phyloP scores from a whole-genome alignment of 1,140 invertebrate genomes.

The Danaus plexippus region DNA sequence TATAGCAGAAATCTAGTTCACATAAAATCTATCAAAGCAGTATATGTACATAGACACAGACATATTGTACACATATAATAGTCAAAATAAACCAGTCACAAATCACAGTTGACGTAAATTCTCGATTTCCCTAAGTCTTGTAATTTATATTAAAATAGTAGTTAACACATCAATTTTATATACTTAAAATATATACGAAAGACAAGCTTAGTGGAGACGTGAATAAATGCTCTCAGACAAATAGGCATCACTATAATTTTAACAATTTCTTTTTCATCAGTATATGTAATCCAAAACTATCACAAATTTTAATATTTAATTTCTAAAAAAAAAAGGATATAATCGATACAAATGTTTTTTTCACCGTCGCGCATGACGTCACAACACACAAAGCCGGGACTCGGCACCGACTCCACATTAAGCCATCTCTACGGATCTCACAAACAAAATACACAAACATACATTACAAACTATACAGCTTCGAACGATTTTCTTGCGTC shows the following conservation, averaged over 20 bases:
- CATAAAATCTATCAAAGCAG: conserved; percentile 65
- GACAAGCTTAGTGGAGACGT: conserved; percentile 39
- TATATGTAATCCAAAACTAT: conserved; percentile 27
- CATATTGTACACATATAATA: conserved; percentile 65
- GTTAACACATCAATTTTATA: conserved; percentile 54
- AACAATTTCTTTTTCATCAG: conserved; percentile 13
- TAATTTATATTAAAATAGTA: conserved; percentile 60
- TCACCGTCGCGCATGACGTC: too few relatives aligned
- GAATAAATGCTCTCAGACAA: conserved; percentile 55
- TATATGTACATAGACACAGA: conserved; percentile 58
- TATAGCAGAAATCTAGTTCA: conserved; percentile 67
- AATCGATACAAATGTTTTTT: conserved; percentile 22
- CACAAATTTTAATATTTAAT: conserved; percentile 16
- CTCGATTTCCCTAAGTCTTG: conserved; percentile 69
- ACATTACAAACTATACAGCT: conserved; percentile 11
- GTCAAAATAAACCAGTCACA: conserved; percentile 70
- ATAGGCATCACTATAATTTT: conserved; percentile 21
- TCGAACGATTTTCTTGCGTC: too few relatives aligned
- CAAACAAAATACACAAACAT: neutral
- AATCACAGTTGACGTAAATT: conserved; percentile 71
- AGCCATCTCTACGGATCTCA: conserved; percentile 5
- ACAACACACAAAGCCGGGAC: conserved; percentile 8
- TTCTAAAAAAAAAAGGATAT: conserved; percentile 16
- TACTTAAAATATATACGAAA: conserved; percentile 38
- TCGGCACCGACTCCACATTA: conserved; percentile 5